These are phyloP conservation scores for Mythimna impura DNA, from an alignment of 2,888 invertebrate species.

Conservation along the genomic window DNA sequence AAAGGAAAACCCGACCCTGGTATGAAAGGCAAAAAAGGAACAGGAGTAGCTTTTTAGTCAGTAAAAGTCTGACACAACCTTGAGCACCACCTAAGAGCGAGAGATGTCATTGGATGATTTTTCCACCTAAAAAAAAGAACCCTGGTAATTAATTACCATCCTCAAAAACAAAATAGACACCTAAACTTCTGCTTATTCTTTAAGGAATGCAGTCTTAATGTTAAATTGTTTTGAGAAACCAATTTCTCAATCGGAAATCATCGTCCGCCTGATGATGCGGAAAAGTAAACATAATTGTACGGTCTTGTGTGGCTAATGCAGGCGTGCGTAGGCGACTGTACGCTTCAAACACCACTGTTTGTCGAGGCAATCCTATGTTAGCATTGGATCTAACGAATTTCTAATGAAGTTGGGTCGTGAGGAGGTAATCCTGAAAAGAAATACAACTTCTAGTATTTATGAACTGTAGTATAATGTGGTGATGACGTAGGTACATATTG, in stretches of 20 bases:
- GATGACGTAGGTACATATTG: too few species aligned
- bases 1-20: too few species aligned
- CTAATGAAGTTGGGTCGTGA: conserved; percentile 20
- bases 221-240: conserved; percentile 42
- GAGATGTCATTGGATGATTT: too few species aligned
- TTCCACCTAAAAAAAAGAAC: too few species aligned
- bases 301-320: conserved; percentile 50
- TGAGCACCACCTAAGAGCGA: too few species aligned
- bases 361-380: conserved; percentile 48
- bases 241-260: conserved; percentile 48
- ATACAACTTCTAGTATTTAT: conserved; percentile 7
- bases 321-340: conserved; percentile 60
- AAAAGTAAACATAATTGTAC: conserved; percentile 52
- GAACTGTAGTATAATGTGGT: too few species aligned
- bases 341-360: conserved; percentile 56
- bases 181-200: background rate
- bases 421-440: background rate
- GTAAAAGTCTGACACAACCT: too few species aligned
- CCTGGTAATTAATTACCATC: too few species aligned
- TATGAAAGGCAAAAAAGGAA: too few species aligned
- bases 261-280: conserved; percentile 51
- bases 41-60: too few species aligned
- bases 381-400: conserved; percentile 32
- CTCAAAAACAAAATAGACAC: too few species aligned
- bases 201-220: background rate